Conservation (phyloP, 2,113 vertebrate genomes). For the Nanorana parkeri region DNA sequence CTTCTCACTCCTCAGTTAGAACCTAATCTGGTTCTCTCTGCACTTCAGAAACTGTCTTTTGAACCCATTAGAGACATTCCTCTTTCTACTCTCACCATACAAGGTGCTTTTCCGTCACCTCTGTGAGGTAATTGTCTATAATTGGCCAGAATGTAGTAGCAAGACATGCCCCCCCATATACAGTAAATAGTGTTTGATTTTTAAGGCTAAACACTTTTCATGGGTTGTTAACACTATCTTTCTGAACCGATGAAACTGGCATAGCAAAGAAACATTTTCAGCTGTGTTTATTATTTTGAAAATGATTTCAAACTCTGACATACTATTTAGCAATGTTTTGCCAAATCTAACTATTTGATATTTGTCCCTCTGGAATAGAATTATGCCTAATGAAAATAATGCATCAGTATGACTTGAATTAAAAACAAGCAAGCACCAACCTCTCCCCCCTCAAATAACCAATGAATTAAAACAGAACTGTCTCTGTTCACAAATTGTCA, state of each 20-base stretch:
- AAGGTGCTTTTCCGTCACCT: no score
- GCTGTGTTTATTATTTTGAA: slow-evolving; percentile 43
- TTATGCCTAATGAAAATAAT: slow-evolving; percentile 15
- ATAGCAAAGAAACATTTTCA: slow-evolving; percentile 27
- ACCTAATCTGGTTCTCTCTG: no score
- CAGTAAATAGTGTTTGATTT: no score
- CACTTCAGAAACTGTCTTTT: no score
- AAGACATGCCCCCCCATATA: no score
- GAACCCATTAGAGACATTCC: no score
- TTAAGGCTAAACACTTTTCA: slow-evolving; percentile 21
- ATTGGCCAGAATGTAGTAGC: no score
- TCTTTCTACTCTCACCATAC: no score
- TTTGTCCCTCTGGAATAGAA: slow-evolving; percentile 27
- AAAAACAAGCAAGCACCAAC: slow-evolving; percentile 23
- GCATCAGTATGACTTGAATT: background rate
- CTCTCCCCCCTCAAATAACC: background rate
- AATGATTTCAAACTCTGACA: slow-evolving; percentile 16
- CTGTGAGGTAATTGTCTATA: no score
- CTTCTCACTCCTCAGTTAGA: no score
- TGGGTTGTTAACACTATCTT: slow-evolving; percentile 11
- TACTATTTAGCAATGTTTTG: slow-evolving; percentile 30
- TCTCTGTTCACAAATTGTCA: no score
- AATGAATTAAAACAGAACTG: background rate
- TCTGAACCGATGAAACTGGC: slow-evolving; percentile 33
- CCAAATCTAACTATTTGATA: slow-evolving; percentile 17